Conservation (phyloP, 1,140 invertebrate species). For the Ips typographus region DNA sequence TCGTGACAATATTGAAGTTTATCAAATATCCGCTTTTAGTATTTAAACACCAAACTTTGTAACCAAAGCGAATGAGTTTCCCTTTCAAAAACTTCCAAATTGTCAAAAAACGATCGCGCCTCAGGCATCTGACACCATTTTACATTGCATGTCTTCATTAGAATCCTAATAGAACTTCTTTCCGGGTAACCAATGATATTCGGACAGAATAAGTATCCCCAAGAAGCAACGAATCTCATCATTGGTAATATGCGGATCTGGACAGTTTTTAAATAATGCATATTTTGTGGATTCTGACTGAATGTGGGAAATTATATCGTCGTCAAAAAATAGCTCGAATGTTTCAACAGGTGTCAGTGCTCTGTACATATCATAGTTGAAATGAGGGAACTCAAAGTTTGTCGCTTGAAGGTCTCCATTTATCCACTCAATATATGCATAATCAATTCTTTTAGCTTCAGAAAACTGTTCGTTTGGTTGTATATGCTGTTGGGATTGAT, state of each 20-base stretch:
- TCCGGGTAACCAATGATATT: conserved; percentile 26
- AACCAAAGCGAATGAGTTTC: too few relatives aligned
- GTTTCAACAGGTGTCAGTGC: conserved; percentile 1
- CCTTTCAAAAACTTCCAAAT: conserved; percentile 3
- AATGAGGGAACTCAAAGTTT: neutral
- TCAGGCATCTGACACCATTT: conserved; percentile 22
- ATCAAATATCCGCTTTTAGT: too few relatives aligned
- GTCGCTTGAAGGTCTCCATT: conserved; percentile 4
- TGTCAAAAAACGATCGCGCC: conserved; percentile 30
- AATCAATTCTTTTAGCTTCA: neutral
- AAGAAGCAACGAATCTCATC: conserved; percentile 18
- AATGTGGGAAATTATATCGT: neutral
- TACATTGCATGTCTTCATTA: conserved; percentile 27
- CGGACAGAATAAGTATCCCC: conserved; percentile 32
- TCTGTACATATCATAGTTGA: neutral
- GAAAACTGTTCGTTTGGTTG: neutral
- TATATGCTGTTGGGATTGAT: neutral
- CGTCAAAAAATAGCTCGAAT: neutral
- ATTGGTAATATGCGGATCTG: neutral
- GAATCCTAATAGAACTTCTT: conserved; percentile 34
- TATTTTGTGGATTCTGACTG: neutral
- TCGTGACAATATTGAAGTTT: too few relatives aligned
- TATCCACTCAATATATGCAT: neutral
- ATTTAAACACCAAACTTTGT: too few relatives aligned
- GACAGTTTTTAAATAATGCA: neutral